Base-by-base conservation (phyloP, 2,888 invertebrate species). In the Eudasyphora cyanicolor region DNA sequence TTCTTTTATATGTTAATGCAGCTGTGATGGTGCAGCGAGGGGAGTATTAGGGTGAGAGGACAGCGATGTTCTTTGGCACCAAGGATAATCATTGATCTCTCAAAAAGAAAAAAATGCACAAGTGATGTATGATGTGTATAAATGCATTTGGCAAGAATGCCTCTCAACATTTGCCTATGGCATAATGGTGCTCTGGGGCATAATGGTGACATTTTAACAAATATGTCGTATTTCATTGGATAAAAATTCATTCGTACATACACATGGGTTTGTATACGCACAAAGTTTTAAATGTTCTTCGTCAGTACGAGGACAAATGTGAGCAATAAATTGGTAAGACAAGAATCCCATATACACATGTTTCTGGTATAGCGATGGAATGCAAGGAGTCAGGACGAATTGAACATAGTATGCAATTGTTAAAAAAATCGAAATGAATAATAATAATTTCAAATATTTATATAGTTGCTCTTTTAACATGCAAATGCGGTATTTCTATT, bases 41-140 rank as follows among this genome's bases (percentile, higher is more conserved):
- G 49, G 57, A 10, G 4, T 21, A n/a, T n/a, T n/a, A 27, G 57
- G 24, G 2, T 45, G 12, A 51, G 5, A 21, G 10, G 45, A n/a
- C n/a, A 2, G n/a, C n/a, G 45, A n/a, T 2, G 32, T 14, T 45
- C n/a, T 57, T 57, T 67, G 10, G 24, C 19, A n/a, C 38, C 0
- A 21, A 29, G 42, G 38, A 67, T 14, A 67, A 67, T 67, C 67
- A 21, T 14, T 0, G 42, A 67, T 67, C 67, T 60, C 6, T n/a
- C n/a, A n/a, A n/a, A n/a, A n/a, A n/a, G n/a, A n/a, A n/a, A n/a
- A n/a, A 29, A 60, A 29, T n/a, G 42, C 38, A 21, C 38, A 67
- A 24, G 67, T 67, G 67, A 67, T 67, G 35, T 42, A 67, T 67
- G 19, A 67, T 42, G 67, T 67, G 67, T n/a, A 24, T 35, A 42